phyloP scores from a whole-genome alignment of 2,797 vertebrate genomes.

The Zalophus californianus region DNA sequence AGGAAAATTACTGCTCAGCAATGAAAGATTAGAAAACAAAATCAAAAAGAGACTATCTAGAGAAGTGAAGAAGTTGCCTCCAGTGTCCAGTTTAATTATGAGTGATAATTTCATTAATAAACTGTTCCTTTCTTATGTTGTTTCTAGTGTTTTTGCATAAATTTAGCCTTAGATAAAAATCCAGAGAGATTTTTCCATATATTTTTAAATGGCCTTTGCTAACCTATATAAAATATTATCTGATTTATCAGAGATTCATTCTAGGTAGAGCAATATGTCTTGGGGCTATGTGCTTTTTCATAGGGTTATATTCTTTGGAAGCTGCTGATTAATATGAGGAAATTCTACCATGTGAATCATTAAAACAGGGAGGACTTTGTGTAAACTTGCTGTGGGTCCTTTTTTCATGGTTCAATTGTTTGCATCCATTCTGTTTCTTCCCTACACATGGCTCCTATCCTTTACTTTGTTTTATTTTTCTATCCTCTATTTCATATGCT shows the following conservation, averaged over 20 bases:
- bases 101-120: neutral
- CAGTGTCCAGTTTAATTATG: neutral
- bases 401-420: constrained; percentile 36
- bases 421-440: constrained; percentile 6
- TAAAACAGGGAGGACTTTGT: neutral
- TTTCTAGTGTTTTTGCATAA: neutral
- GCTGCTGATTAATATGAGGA: neutral
- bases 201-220: constrained; percentile 17
- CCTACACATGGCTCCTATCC: neutral
- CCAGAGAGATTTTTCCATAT: neutral
- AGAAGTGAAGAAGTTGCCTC: constrained; percentile 25
- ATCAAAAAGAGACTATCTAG: neutral
- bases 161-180: constrained; percentile 38
- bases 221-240: neutral
- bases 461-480: neutral
- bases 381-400: neutral
- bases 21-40: constrained; percentile 40
- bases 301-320: neutral
- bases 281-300: constrained; percentile 23
- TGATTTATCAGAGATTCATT: neutral
- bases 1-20: constrained; percentile 43
- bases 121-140: neutral
- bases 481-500: neutral
- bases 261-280: neutral
- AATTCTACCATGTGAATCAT: constrained; percentile 36